Base-by-base conservation (phyloP, 2,888 invertebrate genomes). In the Hydrotaea cyrtoneurina region DNA sequence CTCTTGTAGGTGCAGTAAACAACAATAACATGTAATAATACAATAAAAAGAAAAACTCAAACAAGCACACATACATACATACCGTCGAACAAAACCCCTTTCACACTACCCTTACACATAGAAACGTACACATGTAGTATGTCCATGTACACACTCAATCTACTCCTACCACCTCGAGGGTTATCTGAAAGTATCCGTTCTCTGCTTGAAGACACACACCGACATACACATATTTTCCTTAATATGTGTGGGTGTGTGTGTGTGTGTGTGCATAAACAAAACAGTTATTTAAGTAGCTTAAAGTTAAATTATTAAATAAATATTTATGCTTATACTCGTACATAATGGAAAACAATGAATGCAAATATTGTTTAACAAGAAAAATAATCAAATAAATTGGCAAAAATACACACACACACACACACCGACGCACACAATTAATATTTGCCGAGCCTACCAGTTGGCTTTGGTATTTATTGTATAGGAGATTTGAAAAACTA, bases 281-380 rank as follows among this genome's bases (percentile, higher is more conserved):
- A 69, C 76, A 76, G 78, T 79, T 80, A 80, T 80, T 31, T 82
- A 82, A 82, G 75, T 77, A 80, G 85, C 80, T 85, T 85, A 80
- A 80, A 82, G 66, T 76, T 86, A 59, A 83, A 83, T 78, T 78
- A 72, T 83, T 83, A 80, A 76, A 80, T 78, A 72, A 86, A 83
- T 83, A 80, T 78, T 75, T 78, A 78, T 59, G 43, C 26, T 23
- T 23, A 73, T 50, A 43, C 13, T 1, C 15, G 15, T 26, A 59
- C 23, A 57, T 59, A 72, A 31, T 26, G 62, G 46, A 62, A 43
- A 57, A 43, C 31, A 80, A 69, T 59, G 17, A 76, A 78, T 0
- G 77, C 39, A 85, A 72, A 55, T 55, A 69, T 39, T 53, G 17
- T 31, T 43, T 43, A 31, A 72, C 66, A 53, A 73, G 66, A 62